Evolutionary conservation across 2,797 vertebrate species (phyloP).

Genomic region (Amazona ochrocephala): DNA sequence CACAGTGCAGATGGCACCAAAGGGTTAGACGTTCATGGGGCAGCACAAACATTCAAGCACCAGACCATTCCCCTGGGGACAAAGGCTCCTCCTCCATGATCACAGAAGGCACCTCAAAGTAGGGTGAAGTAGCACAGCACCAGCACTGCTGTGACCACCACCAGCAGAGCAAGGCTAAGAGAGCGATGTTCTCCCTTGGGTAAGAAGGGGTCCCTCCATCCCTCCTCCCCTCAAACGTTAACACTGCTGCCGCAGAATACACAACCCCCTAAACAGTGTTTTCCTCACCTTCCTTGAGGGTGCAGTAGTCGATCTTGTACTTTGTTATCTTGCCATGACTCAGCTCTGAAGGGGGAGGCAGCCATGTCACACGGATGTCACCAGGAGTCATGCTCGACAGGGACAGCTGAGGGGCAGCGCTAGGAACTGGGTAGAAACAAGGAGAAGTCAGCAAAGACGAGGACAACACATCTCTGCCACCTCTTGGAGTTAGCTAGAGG

Average conservation of each 20-base stretch:
- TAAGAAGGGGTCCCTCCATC: neutral
- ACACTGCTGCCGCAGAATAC: neutral
- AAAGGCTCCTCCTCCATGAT: neutral
- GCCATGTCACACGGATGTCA: conserved; percentile 92
- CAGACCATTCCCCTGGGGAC: neutral
- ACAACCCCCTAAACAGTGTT: rapidly evolving
- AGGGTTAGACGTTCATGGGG: neutral
- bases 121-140: neutral
- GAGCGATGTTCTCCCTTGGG: neutral
- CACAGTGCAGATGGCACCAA: neutral
- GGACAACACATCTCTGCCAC: neutral
- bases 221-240: neutral
- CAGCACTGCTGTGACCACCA: neutral
- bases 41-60: neutral
- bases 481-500: neutral
- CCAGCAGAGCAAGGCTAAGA: neutral
- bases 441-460: neutral
- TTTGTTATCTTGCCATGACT: conserved; percentile 89
- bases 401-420: conserved; percentile 89
- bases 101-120: neutral
- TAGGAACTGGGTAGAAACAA: conserved; percentile 84
- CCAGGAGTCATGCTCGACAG: conserved; percentile 89
- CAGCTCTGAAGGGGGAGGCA: conserved; percentile 86
- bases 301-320: conserved; percentile 92
- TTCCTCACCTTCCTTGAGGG: conserved; percentile 87